Conservation (phyloP, 2,888 invertebrate genomes). For the Octonoba sinensis region DNA sequence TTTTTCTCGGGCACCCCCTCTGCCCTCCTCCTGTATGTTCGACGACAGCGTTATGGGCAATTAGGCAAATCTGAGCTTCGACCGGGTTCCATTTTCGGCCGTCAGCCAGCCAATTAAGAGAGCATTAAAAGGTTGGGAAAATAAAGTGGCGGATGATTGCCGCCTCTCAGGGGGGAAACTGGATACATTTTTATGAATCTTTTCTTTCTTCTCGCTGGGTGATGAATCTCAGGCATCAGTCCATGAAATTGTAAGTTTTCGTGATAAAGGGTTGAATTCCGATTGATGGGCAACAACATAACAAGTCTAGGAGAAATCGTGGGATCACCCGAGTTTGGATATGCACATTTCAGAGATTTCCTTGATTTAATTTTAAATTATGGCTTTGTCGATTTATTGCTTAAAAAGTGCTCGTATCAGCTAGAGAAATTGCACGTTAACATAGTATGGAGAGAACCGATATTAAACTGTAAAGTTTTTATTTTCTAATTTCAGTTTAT, state of each 20-base stretch:
- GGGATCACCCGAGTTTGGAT: no score
- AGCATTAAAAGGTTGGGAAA: constrained; percentile 36
- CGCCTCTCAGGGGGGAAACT: not conserved
- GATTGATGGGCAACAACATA: not conserved
- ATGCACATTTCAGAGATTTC: no score
- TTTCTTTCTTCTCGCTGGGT: no score
- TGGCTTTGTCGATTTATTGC: no score
- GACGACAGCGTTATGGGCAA: constrained; percentile 54
- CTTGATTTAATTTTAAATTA: no score
- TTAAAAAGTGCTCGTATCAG: no score
- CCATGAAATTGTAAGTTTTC: not conserved
- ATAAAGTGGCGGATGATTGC: constrained; percentile 27
- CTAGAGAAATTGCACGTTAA: no score
- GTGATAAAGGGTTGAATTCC: not conserved
- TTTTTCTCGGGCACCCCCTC: constrained; percentile 41
- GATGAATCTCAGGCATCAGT: no score
- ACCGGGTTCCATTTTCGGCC: not conserved
- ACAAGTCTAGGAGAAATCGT: not conserved
- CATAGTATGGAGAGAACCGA: no score
- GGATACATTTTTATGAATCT: not conserved
- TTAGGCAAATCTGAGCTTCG: constrained; percentile 42
- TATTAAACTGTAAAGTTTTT: no score
- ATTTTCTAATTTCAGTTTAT: no score
- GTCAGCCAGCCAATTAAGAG: constrained; percentile 41
- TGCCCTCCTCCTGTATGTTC: constrained; percentile 9